Evolutionary conservation across 2,113 vertebrate species (phyloP).

Genomic region (Grammomys dolichurus): DNA sequence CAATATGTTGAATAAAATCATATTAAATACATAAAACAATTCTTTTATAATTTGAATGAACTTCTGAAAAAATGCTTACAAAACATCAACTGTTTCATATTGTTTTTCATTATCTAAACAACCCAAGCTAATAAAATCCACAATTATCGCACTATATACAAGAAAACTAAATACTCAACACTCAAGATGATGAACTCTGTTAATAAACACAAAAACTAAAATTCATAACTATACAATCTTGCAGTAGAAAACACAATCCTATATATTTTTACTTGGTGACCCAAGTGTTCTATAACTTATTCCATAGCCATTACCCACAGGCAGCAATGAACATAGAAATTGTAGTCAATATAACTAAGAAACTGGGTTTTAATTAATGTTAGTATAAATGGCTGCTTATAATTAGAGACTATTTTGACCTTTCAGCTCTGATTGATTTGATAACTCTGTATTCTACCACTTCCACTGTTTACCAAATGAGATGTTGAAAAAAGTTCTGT

Average conservation of each 20-base stretch:
- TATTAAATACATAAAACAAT: background rate
- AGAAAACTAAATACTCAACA: background rate
- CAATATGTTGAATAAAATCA: slow-evolving; percentile 23
- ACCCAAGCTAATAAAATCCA: background rate
- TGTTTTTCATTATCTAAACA: slow-evolving; percentile 41
- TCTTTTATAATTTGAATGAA: slow-evolving; percentile 11
- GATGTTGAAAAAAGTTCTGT: background rate
- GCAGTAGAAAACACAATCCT: background rate
- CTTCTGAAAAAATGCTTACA: slow-evolving; percentile 46
- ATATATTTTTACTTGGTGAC: background rate
- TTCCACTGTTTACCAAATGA: background rate
- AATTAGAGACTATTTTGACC: background rate
- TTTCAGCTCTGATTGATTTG: background rate
- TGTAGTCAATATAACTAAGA: background rate
- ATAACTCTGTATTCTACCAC: background rate
- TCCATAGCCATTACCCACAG: background rate
- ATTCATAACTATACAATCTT: background rate
- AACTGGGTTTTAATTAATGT: background rate
- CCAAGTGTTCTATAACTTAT: background rate
- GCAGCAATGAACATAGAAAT: background rate
- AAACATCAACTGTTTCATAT: slow-evolving; percentile 2
- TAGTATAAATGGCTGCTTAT: background rate
- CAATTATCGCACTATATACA: background rate
- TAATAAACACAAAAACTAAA: background rate
- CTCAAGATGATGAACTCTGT: background rate